Conservation (phyloP, 2,888 invertebrate genomes). For the Ormyrus rosae region DNA sequence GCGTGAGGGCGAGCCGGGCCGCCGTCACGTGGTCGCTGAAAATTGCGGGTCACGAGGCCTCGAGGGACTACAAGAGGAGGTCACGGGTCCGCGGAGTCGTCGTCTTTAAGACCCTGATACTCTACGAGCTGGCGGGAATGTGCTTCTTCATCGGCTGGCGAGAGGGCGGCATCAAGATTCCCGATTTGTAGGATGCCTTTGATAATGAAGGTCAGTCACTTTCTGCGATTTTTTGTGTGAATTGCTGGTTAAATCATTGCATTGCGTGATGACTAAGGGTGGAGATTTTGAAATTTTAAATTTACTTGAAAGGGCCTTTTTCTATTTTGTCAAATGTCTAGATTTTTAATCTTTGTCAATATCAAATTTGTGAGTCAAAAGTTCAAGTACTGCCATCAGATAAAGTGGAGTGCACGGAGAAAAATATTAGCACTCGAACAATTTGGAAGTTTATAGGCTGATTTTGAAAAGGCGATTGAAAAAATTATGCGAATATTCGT, state of each 20-base stretch:
- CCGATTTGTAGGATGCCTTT: constrained; percentile 66
- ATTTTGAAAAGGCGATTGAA: background rate
- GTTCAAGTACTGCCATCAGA: too few relatives aligned
- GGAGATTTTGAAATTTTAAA: background rate
- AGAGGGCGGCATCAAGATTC: constrained; percentile 72
- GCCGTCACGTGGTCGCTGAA: background rate
- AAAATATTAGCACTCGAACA: too few relatives aligned
- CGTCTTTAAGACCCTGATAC: constrained; percentile 48
- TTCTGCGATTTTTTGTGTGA: too few relatives aligned
- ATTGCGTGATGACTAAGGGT: too few relatives aligned
- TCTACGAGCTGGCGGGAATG: constrained; percentile 59
- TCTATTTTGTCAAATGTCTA: too few relatives aligned
- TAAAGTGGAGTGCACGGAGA: too few relatives aligned
- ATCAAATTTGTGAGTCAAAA: too few relatives aligned
- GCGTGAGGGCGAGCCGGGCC: background rate
- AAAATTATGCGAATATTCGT: background rate
- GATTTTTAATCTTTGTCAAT: too few relatives aligned
- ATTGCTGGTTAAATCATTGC: too few relatives aligned
- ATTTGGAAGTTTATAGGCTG: too few relatives aligned
- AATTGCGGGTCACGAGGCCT: constrained; percentile 32
- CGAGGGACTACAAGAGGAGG: constrained; percentile 30
- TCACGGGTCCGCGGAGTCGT: constrained; percentile 41
- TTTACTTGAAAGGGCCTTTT: background rate
- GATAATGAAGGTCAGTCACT: constrained; percentile 24
- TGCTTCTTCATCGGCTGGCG: constrained; percentile 72